Evolutionary conservation across 2,797 vertebrate species (phyloP).

Genomic region (Chrysocyon brachyurus): DNA sequence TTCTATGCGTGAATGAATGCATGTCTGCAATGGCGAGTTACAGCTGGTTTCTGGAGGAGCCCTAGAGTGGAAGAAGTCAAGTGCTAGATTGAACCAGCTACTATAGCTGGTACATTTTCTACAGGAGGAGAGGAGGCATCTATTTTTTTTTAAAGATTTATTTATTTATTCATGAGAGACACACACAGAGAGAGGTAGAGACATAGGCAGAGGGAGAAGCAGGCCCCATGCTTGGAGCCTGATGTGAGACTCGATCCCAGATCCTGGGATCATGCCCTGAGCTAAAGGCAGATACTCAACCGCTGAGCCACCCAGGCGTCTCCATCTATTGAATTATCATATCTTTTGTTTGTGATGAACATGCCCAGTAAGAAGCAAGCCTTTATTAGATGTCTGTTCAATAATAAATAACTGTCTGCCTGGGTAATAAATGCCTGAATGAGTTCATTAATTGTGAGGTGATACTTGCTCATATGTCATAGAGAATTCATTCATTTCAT

Average conservation of each 20-base stretch:
- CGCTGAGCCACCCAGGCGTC: too few relatives aligned
- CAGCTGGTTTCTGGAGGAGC: not conserved
- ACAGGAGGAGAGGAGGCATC: not conserved
- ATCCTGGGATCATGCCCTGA: too few relatives aligned
- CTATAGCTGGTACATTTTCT: not conserved
- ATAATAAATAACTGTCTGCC: not conserved
- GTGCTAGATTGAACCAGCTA: not conserved
- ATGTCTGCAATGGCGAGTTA: accelerated
- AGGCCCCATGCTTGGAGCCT: too few relatives aligned
- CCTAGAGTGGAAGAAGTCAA: not conserved
- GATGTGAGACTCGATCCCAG: too few relatives aligned
- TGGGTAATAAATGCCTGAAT: not conserved
- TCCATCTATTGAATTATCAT: too few relatives aligned
- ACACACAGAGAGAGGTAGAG: too few relatives aligned
- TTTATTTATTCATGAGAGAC: too few relatives aligned
- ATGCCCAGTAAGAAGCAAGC: not conserved
- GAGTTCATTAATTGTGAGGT: accelerated
- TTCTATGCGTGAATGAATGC: not conserved
- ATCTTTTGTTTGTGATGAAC: not conserved
- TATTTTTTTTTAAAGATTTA: too few relatives aligned
- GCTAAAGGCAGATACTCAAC: too few relatives aligned
- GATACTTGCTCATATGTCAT: not conserved
- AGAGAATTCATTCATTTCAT: not conserved
- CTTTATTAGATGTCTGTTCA: not conserved
- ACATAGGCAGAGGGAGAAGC: too few relatives aligned